Percentiles rank a stretch among this genome's conserved stretches.
phyloP scores from a whole-genome alignment of 64 coral and sea anemone species.

The Actinia equina region DNA sequence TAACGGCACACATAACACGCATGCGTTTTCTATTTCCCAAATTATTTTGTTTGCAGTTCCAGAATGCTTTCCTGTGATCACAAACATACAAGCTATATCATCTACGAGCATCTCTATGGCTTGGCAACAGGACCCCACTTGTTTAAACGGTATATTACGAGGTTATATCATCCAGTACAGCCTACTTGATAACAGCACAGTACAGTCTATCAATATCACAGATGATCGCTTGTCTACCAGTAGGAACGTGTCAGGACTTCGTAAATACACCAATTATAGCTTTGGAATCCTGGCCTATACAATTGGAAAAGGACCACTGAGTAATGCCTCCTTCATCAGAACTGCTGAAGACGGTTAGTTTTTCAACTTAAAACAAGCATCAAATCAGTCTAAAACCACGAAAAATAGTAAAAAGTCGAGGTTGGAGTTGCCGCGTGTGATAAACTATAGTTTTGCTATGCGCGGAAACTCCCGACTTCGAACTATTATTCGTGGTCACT shows the following conservation, averaged over 20 bases:
- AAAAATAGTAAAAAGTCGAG: no score
- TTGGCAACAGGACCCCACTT: background rate
- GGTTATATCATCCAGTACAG: background rate
- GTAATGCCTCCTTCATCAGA: background rate
- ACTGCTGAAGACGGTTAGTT: background rate
- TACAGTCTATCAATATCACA: background rate
- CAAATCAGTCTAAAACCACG: no score
- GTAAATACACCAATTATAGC: background rate
- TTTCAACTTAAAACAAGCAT: background rate
- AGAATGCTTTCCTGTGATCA: background rate
- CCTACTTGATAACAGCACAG: background rate
- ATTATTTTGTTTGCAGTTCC: background rate
- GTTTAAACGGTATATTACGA: background rate
- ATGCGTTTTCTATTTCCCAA: background rate
- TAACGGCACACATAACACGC: no score
- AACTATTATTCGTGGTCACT: no score
- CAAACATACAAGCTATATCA: background rate
- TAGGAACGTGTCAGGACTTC: background rate
- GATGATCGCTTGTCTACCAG: background rate
- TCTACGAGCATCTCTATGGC: background rate
- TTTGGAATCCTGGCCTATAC: conserved; percentile 7
- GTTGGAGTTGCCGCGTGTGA: no score
- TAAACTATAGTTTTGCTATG: no score
- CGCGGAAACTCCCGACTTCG: no score
- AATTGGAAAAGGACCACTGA: background rate